These are phyloP conservation scores for Penelope pileata DNA, from an alignment of 2,113 vertebrate species.

Conservation along the genomic window DNA sequence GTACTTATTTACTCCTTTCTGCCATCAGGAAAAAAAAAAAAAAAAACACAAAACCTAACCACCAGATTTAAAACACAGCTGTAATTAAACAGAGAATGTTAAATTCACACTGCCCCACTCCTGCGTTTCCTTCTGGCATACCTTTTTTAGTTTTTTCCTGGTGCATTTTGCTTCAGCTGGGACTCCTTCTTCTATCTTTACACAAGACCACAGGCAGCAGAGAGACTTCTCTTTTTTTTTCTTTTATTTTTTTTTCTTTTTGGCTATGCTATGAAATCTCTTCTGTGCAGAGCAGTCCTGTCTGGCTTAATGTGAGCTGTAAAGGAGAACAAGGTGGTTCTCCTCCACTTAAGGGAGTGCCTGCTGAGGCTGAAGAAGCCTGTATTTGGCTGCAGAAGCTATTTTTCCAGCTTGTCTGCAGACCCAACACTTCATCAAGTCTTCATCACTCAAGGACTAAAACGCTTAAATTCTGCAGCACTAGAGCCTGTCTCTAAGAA, in stretches of 20 bases:
- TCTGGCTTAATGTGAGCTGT: not conserved
- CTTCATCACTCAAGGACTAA: not conserved
- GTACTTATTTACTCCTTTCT: not conserved
- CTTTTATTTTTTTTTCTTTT: not conserved
- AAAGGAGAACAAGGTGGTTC: not conserved
- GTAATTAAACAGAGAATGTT: not conserved
- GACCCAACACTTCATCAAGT: slow-evolving; percentile 12
- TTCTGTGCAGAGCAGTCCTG: not conserved
- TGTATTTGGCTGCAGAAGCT: not conserved
- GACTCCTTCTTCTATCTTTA: not conserved
- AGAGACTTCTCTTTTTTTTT: not conserved
- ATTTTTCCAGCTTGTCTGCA: slow-evolving; percentile 15
- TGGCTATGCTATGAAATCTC: not conserved
- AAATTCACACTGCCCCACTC: not conserved
- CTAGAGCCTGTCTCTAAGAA: not conserved
- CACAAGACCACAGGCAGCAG: not conserved
- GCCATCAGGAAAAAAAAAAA: not conserved
- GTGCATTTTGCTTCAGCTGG: not conserved
- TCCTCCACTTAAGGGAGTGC: not conserved
- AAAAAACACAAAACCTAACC: not conserved
- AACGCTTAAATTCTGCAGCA: not conserved
- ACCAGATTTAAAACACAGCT: not conserved
- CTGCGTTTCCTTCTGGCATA: not conserved
- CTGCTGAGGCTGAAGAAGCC: not conserved
- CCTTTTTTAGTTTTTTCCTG: not conserved